These are phyloP conservation scores for Entomyzon cyanotis DNA, from an alignment of 2,113 vertebrate species.

Conservation along the genomic window DNA sequence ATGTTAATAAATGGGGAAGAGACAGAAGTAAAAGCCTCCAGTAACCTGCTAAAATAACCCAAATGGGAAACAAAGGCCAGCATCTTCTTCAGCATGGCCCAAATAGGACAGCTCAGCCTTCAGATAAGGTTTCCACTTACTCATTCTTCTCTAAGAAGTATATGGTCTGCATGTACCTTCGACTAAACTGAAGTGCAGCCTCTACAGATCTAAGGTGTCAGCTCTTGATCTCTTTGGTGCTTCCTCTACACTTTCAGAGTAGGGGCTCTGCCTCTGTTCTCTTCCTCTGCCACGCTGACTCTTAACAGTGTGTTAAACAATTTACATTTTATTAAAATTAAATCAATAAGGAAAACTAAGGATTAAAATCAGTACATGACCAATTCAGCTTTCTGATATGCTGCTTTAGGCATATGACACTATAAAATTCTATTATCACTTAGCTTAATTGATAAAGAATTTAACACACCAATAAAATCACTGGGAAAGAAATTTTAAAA, in stretches of 20 bases:
- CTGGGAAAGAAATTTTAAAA: not conserved
- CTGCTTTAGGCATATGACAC: fast-evolving
- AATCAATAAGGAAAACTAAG: not conserved
- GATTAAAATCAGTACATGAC: not conserved
- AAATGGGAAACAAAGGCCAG: not conserved
- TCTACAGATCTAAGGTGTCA: not conserved
- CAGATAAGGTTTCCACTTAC: not conserved
- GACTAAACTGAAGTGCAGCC: not conserved
- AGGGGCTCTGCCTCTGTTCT: not conserved
- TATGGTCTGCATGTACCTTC: not conserved
- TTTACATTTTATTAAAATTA: not conserved
- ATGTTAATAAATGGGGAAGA: not conserved
- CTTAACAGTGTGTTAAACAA: not conserved
- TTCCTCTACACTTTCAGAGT: not conserved
- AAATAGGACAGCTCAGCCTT: not conserved
- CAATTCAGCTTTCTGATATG: not conserved
- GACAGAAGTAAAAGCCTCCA: not conserved
- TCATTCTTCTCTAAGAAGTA: not conserved
- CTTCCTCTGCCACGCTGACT: not conserved
- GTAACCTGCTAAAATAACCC: not conserved
- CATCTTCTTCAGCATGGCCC: not conserved
- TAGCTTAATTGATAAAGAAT: not conserved
- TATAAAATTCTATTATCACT: not conserved
- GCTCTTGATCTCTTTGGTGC: not conserved
- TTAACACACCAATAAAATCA: not conserved